Conservation (phyloP, 2,113 vertebrate genomes). For the Daphoenositta chrysoptera region DNA sequence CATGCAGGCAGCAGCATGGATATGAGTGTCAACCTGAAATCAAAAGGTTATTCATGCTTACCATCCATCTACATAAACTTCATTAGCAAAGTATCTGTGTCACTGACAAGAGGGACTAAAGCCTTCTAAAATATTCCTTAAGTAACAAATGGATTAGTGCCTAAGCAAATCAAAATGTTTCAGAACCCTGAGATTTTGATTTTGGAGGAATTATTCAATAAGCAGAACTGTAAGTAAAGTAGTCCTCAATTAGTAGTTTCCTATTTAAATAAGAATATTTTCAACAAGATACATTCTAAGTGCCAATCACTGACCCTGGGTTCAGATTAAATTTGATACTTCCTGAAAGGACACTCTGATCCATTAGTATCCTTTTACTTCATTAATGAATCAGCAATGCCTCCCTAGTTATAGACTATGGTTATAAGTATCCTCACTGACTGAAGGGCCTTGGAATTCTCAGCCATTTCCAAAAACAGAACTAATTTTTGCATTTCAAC, state of each 20-base stretch:
- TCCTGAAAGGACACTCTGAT: not conserved
- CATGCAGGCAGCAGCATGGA: constrained; percentile 97
- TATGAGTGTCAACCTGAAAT: constrained; percentile 94
- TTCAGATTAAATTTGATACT: not conserved
- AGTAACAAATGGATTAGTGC: not conserved
- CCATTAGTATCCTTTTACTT: not conserved
- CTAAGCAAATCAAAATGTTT: not conserved
- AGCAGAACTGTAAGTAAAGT: not conserved
- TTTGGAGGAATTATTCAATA: not conserved
- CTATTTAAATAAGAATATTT: not conserved
- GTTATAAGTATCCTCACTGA: not conserved
- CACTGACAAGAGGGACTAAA: not conserved
- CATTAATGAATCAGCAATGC: not conserved
- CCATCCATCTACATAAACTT: not conserved
- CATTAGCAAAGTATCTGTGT: not conserved
- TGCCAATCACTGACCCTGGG: not conserved
- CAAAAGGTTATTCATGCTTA: not conserved
- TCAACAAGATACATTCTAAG: not conserved
- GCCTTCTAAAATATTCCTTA: not conserved
- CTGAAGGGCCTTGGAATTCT: not conserved
- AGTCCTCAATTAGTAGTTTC: not conserved
- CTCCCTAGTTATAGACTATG: not conserved
- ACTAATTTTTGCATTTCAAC: not conserved
- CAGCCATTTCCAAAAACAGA: not conserved
- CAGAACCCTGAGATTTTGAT: not conserved